Percentiles rank a stretch among this genome's conserved stretches.
phyloP scores from a whole-genome alignment of 1,140 invertebrate genomes.

The Amyelois transitella region DNA sequence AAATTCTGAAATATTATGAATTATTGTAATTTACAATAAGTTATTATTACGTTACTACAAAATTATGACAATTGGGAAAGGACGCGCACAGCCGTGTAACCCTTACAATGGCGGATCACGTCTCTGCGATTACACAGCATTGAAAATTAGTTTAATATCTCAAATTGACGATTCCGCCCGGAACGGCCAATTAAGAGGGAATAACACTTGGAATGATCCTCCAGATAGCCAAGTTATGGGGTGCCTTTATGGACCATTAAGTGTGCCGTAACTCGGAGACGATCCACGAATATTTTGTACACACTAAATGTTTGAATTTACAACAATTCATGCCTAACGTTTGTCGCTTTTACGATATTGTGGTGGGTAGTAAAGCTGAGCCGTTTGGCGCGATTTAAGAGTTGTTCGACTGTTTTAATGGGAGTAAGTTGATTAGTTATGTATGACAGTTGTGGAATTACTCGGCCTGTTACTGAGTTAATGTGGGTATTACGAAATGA shows the following conservation, averaged over 20 bases:
- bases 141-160: conserved; percentile 73
- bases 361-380: not conserved
- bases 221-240: conserved; percentile 66
- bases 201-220: conserved; percentile 61
- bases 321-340: conserved; percentile 2
- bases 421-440: conserved; percentile 4
- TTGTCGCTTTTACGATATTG: conserved; percentile 5
- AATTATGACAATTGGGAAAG: not conserved
- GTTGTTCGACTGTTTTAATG: conserved; percentile 3
- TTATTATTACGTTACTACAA: not conserved
- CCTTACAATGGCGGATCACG: conserved; percentile 26
- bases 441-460: not conserved
- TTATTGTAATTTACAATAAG: too few species aligned
- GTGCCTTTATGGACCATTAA: conserved; percentile 66
- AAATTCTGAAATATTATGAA: too few species aligned
- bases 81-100: not conserved
- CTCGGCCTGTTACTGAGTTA: not conserved
- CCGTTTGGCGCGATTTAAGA: conserved; percentile 5
- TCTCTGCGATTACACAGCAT: conserved; percentile 60
- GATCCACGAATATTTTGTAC: conserved; percentile 43
- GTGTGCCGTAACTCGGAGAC: conserved; percentile 30
- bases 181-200: conserved; percentile 67
- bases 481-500: not conserved
- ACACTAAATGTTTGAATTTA: conserved; percentile 24
- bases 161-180: conserved; percentile 60